phyloP scores from a whole-genome alignment of 2,888 invertebrate species.

The Ectemnius continuus region DNA sequence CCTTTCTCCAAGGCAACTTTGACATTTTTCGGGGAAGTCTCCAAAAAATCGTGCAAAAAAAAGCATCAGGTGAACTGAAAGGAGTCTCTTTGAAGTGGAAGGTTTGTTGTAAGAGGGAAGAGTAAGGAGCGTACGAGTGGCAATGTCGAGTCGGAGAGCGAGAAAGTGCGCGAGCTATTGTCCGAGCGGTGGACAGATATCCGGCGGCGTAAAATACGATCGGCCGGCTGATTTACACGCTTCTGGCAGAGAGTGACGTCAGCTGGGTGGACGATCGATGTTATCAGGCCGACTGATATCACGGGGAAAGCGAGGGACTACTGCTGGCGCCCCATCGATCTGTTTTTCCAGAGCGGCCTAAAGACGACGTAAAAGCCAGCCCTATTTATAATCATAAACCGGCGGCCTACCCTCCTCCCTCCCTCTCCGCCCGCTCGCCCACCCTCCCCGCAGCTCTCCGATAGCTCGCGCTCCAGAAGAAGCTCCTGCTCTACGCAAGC shows the following conservation, averaged over 20 bases:
- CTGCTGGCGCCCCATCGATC: slow-evolving; percentile 49
- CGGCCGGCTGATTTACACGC: slow-evolving; percentile 44
- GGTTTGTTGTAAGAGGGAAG: no score
- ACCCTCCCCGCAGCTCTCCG: not conserved
- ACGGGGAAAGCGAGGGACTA: slow-evolving; percentile 33
- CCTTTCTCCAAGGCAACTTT: no score
- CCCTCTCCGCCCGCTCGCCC: no score
- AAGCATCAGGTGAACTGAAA: no score
- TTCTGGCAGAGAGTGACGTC: slow-evolving; percentile 53
- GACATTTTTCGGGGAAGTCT: no score
- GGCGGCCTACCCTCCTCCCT: not conserved
- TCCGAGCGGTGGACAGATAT: slow-evolving; percentile 5
- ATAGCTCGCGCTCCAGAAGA: not conserved
- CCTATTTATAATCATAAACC: slow-evolving; percentile 42
- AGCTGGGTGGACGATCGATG: slow-evolving; percentile 53
- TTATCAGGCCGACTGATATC: slow-evolving; percentile 56
- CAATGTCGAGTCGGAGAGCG: not conserved
- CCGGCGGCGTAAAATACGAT: slow-evolving; percentile 34
- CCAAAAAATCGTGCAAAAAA: not conserved
- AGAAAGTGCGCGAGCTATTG: slow-evolving; percentile 12
- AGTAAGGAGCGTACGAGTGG: not conserved
- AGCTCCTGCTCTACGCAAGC: no score
- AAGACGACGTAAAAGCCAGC: slow-evolving; percentile 37
- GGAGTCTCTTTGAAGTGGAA: no score
- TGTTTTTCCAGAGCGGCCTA: slow-evolving; percentile 50